Base-by-base conservation (phyloP, 2,797 vertebrate species). In the Sebastes jordani region DNA sequence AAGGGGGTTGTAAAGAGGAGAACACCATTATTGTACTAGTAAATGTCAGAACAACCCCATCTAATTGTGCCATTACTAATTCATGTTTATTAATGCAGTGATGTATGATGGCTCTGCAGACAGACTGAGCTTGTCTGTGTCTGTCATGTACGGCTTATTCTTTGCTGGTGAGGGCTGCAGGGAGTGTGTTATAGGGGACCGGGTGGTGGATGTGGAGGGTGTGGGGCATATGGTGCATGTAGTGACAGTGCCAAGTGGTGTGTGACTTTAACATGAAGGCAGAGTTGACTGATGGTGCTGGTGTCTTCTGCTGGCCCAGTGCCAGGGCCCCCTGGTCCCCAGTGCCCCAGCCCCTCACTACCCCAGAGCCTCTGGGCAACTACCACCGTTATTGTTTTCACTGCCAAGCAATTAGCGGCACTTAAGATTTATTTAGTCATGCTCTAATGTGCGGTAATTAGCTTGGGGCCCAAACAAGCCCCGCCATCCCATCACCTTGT, bases 331-430 rank as follows among this genome's bases (percentile, higher is more conserved):
- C 86, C 73, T 56, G 61, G 86, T 91, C 93, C 93, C 95, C 73
- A 78, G 89, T 88, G 85, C 85, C 93, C 86, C 81, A 82, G 83
- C 92, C 85, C 78, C 83, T 89, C 71, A 54, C 88, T 86, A 95
- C 94, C 93, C 93, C 91, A 79, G 92, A 82, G 94, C 96, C 91
- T 92, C 94, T 66, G 94, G 97, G 96, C 96, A 95, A 97, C 95
- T 91, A 94, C 95, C 93, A 88, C 96, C 93, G 95, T 91, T 95
- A 97, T 97, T 97, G 97, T 98, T 97, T 96, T 94, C 93, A 68
- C 94, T 96, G 94, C 94, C 95, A 95, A 81, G 78, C 97, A 98
- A 98, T 98, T 98, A 98, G 98, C 95, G 93, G 95, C 95, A 91
- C 96, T 96, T 96, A 95, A 95, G 96, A 97, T 96, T 96, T 96